These are phyloP conservation scores for Lycodopsis pacificus DNA, from an alignment of 2,797 vertebrate species.

Conservation along the genomic window DNA sequence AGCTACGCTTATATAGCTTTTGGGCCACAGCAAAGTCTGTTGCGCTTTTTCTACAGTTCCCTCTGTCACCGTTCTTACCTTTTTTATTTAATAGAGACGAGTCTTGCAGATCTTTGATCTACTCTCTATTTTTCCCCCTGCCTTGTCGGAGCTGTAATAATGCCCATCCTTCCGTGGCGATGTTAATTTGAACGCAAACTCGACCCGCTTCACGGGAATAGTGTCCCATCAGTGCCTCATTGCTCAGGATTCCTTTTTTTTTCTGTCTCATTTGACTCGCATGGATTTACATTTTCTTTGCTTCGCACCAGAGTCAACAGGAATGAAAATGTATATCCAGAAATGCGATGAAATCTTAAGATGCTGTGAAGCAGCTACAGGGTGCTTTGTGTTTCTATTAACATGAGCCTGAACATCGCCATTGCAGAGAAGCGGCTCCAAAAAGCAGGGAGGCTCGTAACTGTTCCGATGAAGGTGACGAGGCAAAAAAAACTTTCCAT, in stretches of 20 bases:
- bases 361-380: constrained; percentile 20
- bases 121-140: background rate
- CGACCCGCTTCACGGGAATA: constrained; percentile 4
- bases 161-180: background rate
- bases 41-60: constrained; percentile 11
- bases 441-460: constrained; percentile 7
- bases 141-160: constrained; percentile 6
- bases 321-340: constrained; percentile 9
- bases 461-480: constrained; percentile 29
- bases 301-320: background rate
- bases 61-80: constrained; percentile 29
- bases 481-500: constrained; percentile 48
- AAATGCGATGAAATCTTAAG: constrained; percentile 22
- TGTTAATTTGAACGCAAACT: constrained; percentile 23
- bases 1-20: background rate
- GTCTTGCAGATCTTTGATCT: constrained; percentile 9
- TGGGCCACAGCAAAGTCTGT: background rate
- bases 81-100: constrained; percentile 22
- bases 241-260: constrained; percentile 15
- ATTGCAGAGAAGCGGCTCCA: constrained; percentile 12
- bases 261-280: constrained; percentile 1
- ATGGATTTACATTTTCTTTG: constrained; percentile 18
- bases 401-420: constrained; percentile 19
- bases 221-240: constrained; percentile 39
- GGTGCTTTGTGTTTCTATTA: constrained; percentile 33